These are phyloP conservation scores for Hypotaenidia okinawae DNA, from an alignment of 2,797 vertebrate species.

Conservation along the genomic window DNA sequence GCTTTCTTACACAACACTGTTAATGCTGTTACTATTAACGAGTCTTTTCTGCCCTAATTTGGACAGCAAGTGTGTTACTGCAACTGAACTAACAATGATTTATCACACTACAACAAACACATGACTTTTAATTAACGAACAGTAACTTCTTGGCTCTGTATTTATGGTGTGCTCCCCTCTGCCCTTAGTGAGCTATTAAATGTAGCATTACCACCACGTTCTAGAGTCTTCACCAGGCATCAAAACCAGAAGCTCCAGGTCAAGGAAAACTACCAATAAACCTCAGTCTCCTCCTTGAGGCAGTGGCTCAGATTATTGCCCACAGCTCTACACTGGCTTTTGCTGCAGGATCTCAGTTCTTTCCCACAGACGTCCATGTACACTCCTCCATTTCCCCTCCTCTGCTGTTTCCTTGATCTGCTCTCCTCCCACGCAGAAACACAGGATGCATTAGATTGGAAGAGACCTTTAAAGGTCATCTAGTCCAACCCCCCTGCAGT, in stretches of 20 bases:
- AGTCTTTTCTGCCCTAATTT: neutral
- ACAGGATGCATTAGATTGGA: too few relatives aligned
- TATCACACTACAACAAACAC: neutral
- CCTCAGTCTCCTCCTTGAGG: neutral
- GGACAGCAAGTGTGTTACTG: neutral
- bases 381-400: too few relatives aligned
- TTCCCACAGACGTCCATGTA: neutral
- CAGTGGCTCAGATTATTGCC: too few relatives aligned
- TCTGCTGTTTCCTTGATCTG: neutral
- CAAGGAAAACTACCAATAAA: neutral
- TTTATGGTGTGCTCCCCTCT: neutral
- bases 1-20: neutral
- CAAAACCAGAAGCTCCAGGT: neutral
- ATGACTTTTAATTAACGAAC: neutral
- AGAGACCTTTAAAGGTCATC: too few relatives aligned
- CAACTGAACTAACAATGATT: neutral
- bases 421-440: neutral
- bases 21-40: neutral
- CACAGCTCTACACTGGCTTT: neutral
- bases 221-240: neutral
- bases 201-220: fast-evolving
- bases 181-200: neutral
- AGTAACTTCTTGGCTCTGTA: neutral
- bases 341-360: neutral
- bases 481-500: too few relatives aligned